Conservation (phyloP, 2,113 vertebrate genomes). For the Brachyistius frenatus region DNA sequence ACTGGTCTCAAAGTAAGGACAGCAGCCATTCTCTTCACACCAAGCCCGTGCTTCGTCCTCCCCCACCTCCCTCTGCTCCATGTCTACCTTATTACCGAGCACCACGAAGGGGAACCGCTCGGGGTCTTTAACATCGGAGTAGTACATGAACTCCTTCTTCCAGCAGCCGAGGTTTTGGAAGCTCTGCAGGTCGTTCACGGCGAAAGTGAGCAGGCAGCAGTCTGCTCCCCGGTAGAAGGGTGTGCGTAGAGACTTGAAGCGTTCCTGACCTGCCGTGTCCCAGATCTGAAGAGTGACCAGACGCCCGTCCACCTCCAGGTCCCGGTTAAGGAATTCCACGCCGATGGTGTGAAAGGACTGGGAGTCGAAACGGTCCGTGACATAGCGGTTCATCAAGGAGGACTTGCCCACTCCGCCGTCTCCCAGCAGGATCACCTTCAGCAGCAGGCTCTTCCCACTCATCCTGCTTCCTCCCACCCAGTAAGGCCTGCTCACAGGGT, state of each 20-base stretch:
- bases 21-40: slow-evolving; percentile 94
- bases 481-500: slow-evolving; percentile 49
- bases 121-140: slow-evolving; percentile 93
- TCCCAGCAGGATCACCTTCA: slow-evolving; percentile 97
- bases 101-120: slow-evolving; percentile 96
- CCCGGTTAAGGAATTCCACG: slow-evolving; percentile 97
- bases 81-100: slow-evolving; percentile 96
- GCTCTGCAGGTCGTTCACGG: slow-evolving; percentile 94
- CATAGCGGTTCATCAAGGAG: slow-evolving; percentile 98
- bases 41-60: slow-evolving; percentile 92
- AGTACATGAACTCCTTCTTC: slow-evolving; percentile 97
- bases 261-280: slow-evolving; percentile 98
- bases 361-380: slow-evolving; percentile 97
- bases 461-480: slow-evolving; percentile 81
- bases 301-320: slow-evolving; percentile 95
- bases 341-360: slow-evolving; percentile 99
- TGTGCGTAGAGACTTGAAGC: slow-evolving; percentile 96
- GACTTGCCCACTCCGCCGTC: slow-evolving; percentile 98
- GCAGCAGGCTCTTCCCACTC: slow-evolving; percentile 94
- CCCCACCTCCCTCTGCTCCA: slow-evolving; percentile 90
- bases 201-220: slow-evolving; percentile 98
- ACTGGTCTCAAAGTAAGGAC: slow-evolving; percentile 97
- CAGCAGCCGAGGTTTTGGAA: slow-evolving; percentile 96
- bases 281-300: slow-evolving; percentile 98
- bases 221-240: slow-evolving; percentile 97